A percentile compares a stretch with the other conserved stretches of the same genome.
Conservation (phyloP, 2,888 invertebrate genomes). For the Tiliacea aurago region DNA sequence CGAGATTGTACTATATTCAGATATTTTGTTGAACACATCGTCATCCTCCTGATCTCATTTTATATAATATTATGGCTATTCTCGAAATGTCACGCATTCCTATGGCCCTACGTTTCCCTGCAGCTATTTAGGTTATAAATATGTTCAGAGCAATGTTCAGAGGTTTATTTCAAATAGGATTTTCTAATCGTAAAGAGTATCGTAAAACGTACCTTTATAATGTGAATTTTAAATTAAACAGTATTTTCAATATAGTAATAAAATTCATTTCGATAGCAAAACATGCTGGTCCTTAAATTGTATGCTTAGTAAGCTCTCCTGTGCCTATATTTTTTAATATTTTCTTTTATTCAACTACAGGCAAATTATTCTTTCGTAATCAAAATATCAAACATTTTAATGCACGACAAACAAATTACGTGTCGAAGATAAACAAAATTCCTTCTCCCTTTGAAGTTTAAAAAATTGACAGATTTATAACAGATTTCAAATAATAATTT, state of each 20-base stretch:
- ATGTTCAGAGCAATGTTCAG: constrained; percentile 20
- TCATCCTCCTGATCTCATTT: constrained; percentile 37
- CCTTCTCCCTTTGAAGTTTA: constrained; percentile 32
- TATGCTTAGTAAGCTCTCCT: no score
- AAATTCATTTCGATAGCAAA: no score
- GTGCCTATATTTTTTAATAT: no score
- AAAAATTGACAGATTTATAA: constrained; percentile 35
- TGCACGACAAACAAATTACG: not conserved
- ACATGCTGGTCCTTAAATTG: no score
- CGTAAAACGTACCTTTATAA: not conserved
- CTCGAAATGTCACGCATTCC: constrained; percentile 59
- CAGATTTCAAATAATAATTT: constrained; percentile 21
- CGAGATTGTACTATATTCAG: not conserved
- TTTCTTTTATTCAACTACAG: not conserved
- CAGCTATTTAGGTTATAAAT: constrained; percentile 47
- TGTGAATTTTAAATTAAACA: not conserved
- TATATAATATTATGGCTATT: constrained; percentile 55
- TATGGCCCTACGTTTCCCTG: constrained; percentile 30
- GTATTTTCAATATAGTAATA: not conserved
- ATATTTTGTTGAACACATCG: constrained; percentile 15
- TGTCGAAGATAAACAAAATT: constrained; percentile 6
- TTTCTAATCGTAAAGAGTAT: constrained; percentile 21
- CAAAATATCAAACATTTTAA: not conserved
- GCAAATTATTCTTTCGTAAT: not conserved
- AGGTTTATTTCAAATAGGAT: constrained; percentile 4